Percentiles rank a stretch among this genome's conserved stretches.
Evolutionary conservation across 2,113 vertebrate genomes (phyloP).

Genomic region (Talpa occidentalis): DNA sequence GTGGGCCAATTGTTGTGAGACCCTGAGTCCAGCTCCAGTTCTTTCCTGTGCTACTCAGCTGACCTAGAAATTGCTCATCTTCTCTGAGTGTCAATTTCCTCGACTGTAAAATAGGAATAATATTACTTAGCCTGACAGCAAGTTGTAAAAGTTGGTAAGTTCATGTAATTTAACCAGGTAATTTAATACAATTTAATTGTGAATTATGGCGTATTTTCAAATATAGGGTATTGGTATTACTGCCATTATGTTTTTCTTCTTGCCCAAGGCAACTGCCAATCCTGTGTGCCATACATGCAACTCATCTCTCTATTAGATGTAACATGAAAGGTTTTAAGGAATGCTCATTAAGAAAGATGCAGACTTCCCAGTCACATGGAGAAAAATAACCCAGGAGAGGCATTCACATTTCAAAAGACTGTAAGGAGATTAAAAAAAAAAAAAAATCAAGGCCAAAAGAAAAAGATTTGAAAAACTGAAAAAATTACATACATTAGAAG

Average conservation of each 20-base stretch:
- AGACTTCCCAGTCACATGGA: not conserved
- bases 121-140: not conserved
- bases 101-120: constrained; percentile 6
- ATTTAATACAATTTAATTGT: constrained; percentile 31
- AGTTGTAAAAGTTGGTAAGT: not conserved
- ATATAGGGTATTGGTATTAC: not conserved
- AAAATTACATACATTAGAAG: not conserved
- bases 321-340: not conserved
- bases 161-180: not conserved
- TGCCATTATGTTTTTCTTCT: constrained; percentile 16
- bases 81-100: not conserved
- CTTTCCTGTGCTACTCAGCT: not conserved
- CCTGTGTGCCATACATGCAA: not conserved
- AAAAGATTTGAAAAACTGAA: not conserved
- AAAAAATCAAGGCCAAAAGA: not conserved
- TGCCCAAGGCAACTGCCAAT: not conserved
- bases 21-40: not conserved
- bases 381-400: not conserved
- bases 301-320: not conserved
- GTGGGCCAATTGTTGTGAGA: not conserved
- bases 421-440: not conserved
- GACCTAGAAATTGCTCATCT: not conserved
- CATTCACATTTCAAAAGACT: not conserved
- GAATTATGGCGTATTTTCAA: not conserved
- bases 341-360: not conserved